Conservation (phyloP, 2,888 invertebrate species). For the Coenonympha glycerion region DNA sequence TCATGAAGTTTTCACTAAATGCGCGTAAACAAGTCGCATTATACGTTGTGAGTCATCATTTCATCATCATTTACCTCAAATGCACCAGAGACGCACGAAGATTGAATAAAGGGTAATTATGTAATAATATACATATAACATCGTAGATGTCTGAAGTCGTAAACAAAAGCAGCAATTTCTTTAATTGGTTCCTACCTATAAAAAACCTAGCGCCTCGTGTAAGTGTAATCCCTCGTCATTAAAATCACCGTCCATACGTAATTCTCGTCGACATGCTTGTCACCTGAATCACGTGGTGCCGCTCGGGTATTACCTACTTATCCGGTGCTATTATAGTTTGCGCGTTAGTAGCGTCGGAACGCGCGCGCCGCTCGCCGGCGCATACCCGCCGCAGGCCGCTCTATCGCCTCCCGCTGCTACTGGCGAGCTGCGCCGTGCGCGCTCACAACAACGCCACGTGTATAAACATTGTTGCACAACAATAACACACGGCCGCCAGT, state of each 20-base stretch:
- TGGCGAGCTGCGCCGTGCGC: conserved; percentile 43
- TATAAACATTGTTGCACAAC: conserved; percentile 73
- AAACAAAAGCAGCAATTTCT: neutral
- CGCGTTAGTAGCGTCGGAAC: conserved; percentile 66
- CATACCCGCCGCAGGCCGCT: conserved; percentile 48
- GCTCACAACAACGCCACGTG: conserved; percentile 68
- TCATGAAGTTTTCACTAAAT: too few relatives aligned
- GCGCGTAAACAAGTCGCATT: too few relatives aligned
- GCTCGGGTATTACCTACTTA: conserved; percentile 60
- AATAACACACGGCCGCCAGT: conserved; percentile 59
- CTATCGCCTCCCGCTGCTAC: conserved; percentile 34
- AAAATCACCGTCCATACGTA: conserved; percentile 49
- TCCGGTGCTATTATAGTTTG: conserved; percentile 39
- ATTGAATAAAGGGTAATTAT: too few relatives aligned
- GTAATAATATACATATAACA: too few relatives aligned
- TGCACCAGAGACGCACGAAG: too few relatives aligned
- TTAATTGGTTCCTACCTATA: neutral
- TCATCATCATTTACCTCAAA: too few relatives aligned
- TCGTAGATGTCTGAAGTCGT: too few relatives aligned
- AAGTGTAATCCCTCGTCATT: conserved; percentile 35
- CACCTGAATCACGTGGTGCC: conserved; percentile 71
- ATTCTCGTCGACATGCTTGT: conserved; percentile 57
- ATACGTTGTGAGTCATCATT: too few relatives aligned
- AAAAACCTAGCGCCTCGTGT: neutral
- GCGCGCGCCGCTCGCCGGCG: conserved; percentile 60